Evolutionary conservation across 2,888 invertebrate species (phyloP), one percentile per base, ranked within the genome.

Genomic region (Thysanoteuthis rhombus): DNA sequence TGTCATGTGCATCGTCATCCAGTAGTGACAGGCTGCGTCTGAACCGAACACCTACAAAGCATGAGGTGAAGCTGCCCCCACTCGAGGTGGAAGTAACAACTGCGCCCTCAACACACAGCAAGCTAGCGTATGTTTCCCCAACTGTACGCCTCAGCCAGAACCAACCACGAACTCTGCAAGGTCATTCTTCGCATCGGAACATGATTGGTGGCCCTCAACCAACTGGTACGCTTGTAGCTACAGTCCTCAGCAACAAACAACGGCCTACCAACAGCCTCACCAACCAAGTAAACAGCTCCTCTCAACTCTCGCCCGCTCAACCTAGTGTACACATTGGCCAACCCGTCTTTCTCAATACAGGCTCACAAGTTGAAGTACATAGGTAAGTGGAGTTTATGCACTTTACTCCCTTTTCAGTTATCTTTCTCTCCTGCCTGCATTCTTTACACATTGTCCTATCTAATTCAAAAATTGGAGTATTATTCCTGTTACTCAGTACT

Each of bases 91-190:
- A 96, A 93, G 95, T 96, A 75, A 95, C 95, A 42, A 94, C 95
- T 93, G 95, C 96, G 39, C 95, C 96, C 40, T 92, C 92, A 28
- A 92, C 28, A 6, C 96, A 96, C 92, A 96, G 96, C 40, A 96
- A 96, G 93, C 94, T 96, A 92, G 96, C 96, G 0, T 96, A 96
- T 93, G 96, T 96, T 36, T 96, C 96, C 0, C 96, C 96, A 5
- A 96, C 96, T 16, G 96, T 96, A 19, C 94, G 96, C 28, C 94
- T 95, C 42, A 94, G 95, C 52, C 95, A 96, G 90, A 94, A 94
- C 45, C 75, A 94, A 90, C 93, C 93, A 52, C 47, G 93, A 52
- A 47, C 93, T 36, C 42, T 40, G 19, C 92, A 92, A 94, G 89
- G 95, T 95, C 6, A 94, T 95, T 93, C 94, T 95, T 75, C 95